phyloP scores from a whole-genome alignment of 2,113 vertebrate genomes.

The Protomyctophum bolini region DNA sequence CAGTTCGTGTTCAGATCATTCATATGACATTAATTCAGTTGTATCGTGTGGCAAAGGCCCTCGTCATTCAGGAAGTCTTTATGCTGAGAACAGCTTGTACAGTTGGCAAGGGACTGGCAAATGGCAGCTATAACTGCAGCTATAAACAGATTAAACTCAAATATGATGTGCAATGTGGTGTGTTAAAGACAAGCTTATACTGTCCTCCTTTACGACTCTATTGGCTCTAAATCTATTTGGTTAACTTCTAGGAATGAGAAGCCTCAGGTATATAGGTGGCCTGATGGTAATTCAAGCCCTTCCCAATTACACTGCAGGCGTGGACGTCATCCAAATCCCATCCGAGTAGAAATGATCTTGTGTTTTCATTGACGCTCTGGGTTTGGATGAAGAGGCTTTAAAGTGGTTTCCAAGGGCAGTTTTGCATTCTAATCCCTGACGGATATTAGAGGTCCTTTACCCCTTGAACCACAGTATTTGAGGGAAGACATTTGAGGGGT shows the following conservation, averaged over 20 bases:
- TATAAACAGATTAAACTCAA: neutral
- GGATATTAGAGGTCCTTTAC: conserved; percentile 47
- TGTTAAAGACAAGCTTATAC: neutral
- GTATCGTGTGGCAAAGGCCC: too few species aligned
- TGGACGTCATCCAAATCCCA: conserved; percentile 36
- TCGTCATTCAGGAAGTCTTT: neutral
- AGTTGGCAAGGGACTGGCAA: neutral
- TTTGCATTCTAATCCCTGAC: conserved; percentile 43
- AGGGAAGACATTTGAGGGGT: conserved; percentile 5
- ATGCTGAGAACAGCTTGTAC: neutral
- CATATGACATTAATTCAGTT: too few species aligned
- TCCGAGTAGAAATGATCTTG: conserved; percentile 39
- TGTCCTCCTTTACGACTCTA: too few species aligned
- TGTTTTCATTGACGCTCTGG: conserved; percentile 42
- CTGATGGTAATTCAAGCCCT: conserved; percentile 38
- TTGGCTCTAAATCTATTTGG: conserved; percentile 5
- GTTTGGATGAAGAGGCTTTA: conserved; percentile 47
- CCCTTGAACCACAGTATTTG: conserved; percentile 41
- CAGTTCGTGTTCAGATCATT: neutral
- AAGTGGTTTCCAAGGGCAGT: conserved; percentile 41
- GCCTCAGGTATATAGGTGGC: conserved; percentile 17
- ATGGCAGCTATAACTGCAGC: neutral
- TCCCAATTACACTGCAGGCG: conserved; percentile 8
- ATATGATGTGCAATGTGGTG: neutral
- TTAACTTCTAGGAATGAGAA: conserved; percentile 4